phyloP scores from a whole-genome alignment of 2,113 vertebrate genomes.

The Otocyon megalotis region DNA sequence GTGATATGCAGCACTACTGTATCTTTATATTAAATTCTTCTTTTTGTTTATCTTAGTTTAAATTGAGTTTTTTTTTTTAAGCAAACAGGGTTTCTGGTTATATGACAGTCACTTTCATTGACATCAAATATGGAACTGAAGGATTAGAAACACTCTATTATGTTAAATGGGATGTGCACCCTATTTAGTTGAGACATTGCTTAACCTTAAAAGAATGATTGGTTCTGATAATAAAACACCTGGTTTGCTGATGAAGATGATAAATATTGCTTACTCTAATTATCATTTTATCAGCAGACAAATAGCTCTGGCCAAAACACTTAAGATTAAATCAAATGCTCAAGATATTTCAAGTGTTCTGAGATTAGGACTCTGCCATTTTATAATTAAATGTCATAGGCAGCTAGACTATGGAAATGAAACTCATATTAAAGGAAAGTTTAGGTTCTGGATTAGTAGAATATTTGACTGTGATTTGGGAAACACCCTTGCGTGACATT shows the following conservation, averaged over 20 bases:
- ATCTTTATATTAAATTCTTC: background rate
- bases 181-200: background rate
- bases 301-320: background rate
- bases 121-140: background rate
- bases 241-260: background rate
- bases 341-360: background rate
- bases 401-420: background rate
- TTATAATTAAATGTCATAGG: background rate
- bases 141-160: background rate
- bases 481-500: background rate
- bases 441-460: background rate
- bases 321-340: constrained; percentile 28
- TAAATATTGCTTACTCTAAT: background rate
- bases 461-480: background rate
- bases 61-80: background rate
- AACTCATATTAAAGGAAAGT: background rate
- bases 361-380: background rate
- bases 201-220: background rate
- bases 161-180: background rate
- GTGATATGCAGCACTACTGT: background rate
- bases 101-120: background rate
- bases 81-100: background rate
- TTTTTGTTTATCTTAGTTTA: background rate
- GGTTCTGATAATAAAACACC: background rate
- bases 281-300: background rate